These are phyloP conservation scores for Rhynchotus rufescens DNA, from an alignment of 2,797 vertebrate genomes.

Conservation along the genomic window DNA sequence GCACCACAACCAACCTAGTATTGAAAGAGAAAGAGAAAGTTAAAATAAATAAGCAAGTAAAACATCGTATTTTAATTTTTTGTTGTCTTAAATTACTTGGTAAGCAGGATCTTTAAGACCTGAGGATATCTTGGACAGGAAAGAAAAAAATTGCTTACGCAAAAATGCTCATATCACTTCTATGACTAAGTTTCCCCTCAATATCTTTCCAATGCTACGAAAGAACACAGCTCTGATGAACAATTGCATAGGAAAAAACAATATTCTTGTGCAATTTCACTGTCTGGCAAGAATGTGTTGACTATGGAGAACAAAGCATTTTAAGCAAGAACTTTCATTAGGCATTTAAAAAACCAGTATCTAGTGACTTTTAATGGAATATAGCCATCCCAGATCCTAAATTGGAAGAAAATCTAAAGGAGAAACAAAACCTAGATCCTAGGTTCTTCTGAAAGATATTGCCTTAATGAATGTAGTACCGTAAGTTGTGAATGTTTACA, in stretches of 20 bases:
- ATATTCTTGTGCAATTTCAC: not conserved
- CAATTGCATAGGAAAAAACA: not conserved
- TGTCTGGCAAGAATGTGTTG: not conserved
- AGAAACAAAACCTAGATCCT: not conserved
- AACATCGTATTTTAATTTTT: not conserved
- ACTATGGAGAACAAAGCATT: not conserved
- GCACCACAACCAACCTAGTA: conserved; percentile 93
- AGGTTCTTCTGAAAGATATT: not conserved
- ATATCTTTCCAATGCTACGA: not conserved
- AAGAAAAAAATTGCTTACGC: not conserved
- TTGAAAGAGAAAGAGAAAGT: conserved; percentile 41
- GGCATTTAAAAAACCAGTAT: not conserved
- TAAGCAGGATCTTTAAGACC: not conserved
- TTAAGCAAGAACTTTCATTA: not conserved
- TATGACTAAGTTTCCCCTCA: not conserved
- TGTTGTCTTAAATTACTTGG: not conserved
- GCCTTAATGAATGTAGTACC: not conserved
- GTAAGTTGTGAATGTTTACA: not conserved
- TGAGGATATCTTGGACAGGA: not conserved
- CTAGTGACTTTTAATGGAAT: not conserved
- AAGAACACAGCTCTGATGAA: not conserved
- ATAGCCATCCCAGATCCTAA: not conserved
- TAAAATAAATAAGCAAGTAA: conserved; percentile 23
- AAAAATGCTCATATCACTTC: not conserved
- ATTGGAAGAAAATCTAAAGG: not conserved